These are phyloP conservation scores for Salticus scenicus DNA, from an alignment of 2,888 invertebrate species.

Conservation along the genomic window DNA sequence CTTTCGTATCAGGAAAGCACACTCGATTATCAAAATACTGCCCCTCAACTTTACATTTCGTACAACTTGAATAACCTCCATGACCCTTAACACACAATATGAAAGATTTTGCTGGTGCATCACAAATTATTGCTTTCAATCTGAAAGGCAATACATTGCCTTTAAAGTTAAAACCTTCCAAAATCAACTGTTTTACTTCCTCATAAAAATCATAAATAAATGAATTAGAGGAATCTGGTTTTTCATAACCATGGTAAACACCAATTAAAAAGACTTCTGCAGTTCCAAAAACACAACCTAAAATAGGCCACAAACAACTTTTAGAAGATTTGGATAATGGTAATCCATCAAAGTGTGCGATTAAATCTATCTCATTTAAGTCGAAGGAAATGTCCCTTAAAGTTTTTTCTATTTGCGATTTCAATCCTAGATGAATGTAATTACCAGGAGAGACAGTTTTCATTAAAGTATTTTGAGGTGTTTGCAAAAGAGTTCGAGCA, in stretches of 20 bases:
- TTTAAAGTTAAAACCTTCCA: background rate
- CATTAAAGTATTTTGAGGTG: too few species aligned
- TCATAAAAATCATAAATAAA: background rate
- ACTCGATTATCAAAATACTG: background rate
- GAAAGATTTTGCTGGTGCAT: background rate
- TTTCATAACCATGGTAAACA: background rate
- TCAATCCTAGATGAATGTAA: too few species aligned
- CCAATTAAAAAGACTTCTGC: background rate
- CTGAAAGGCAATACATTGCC: background rate
- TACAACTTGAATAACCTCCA: background rate
- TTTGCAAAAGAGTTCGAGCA: too few species aligned
- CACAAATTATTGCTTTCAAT: background rate
- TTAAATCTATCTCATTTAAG: background rate
- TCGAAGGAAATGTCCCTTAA: too few species aligned
- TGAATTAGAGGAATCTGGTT: background rate
- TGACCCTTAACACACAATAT: background rate
- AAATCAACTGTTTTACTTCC: background rate
- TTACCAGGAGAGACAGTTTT: too few species aligned
- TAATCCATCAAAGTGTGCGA: background rate
- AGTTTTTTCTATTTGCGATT: too few species aligned
- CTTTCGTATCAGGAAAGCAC: background rate
- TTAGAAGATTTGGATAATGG: background rate
- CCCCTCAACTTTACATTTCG: background rate
- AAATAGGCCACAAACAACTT: background rate
- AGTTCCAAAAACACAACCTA: background rate